Conservation (phyloP, 1,140 invertebrate species). For the Campodea augens region DNA sequence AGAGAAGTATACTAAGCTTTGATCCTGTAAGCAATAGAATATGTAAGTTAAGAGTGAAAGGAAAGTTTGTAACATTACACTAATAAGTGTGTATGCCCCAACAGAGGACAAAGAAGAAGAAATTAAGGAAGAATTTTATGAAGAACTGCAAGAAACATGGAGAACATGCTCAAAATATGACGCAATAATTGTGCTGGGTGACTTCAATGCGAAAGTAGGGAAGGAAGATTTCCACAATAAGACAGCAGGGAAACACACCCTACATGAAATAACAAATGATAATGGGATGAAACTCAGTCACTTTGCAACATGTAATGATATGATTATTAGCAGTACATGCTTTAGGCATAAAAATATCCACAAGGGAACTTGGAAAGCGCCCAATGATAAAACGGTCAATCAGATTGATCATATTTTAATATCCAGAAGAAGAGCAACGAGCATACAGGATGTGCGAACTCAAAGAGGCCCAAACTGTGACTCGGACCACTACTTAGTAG, state of each 20-base stretch:
- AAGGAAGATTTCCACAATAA: slow-evolving; percentile 1
- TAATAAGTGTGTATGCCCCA: too few species aligned
- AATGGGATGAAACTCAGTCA: slow-evolving; percentile 2
- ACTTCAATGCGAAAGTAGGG: slow-evolving; percentile 10
- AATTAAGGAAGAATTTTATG: slow-evolving; percentile 7
- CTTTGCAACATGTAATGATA: slow-evolving; percentile 1
- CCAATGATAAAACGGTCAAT: not conserved
- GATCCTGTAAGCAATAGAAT: too few species aligned
- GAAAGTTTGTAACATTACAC: too few species aligned
- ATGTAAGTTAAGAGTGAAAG: too few species aligned
- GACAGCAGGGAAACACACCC: slow-evolving; percentile 8
- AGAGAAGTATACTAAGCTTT: too few species aligned
- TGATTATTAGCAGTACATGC: not conserved
- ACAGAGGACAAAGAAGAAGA: slow-evolving; percentile 4
- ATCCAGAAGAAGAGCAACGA: not conserved
- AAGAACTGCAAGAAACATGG: slow-evolving; percentile 3
- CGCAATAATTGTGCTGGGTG: slow-evolving; percentile 5
- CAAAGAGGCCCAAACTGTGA: not conserved
- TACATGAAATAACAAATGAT: slow-evolving; percentile 7
- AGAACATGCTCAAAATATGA: slow-evolving; percentile 7
- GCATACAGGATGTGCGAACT: not conserved
- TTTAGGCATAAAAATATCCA: slow-evolving; percentile 2
- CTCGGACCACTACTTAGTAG: not conserved
- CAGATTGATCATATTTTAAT: slow-evolving; percentile 1
- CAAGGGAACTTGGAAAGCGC: slow-evolving; percentile 1